These are phyloP conservation scores for Sphyrna mokarran DNA, from an alignment of 2,113 vertebrate species.

Conservation along the genomic window DNA sequence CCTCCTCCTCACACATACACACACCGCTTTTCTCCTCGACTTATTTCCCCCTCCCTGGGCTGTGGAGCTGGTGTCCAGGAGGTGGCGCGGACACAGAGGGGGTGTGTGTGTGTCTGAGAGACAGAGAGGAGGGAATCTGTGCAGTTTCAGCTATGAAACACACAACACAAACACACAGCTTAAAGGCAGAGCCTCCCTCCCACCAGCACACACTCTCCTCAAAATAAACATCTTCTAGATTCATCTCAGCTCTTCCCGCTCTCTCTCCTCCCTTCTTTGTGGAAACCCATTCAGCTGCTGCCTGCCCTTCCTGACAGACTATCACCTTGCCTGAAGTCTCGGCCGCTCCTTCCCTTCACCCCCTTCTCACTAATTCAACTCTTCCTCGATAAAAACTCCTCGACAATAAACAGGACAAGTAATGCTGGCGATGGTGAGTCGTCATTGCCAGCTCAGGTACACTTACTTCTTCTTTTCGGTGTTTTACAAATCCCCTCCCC, in stretches of 20 bases:
- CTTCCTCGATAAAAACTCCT: too few relatives aligned
- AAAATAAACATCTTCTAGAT: neutral
- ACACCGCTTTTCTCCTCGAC: slow-evolving; percentile 13
- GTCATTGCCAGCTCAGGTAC: neutral
- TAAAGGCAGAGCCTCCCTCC: neutral
- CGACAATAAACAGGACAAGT: neutral
- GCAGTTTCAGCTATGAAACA: neutral
- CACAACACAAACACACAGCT: too few relatives aligned
- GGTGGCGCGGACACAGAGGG: slow-evolving; percentile 46
- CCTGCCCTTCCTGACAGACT: neutral
- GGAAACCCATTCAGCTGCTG: neutral
- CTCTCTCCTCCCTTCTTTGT: neutral
- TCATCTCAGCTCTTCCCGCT: neutral
- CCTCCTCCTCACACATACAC: neutral
- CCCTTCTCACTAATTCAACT: too few relatives aligned
- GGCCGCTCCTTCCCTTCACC: too few relatives aligned
- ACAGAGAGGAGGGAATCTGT: too few relatives aligned
- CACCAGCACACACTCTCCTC: neutral
- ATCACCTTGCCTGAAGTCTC: too few relatives aligned
- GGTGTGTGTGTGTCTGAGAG: slow-evolving; percentile 25
- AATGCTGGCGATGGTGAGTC: neutral
- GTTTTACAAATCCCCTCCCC: neutral
- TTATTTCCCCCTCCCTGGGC: neutral
- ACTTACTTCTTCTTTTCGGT: neutral
- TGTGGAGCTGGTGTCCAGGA: slow-evolving; percentile 41